Evolutionary conservation across 1,140 invertebrate species (phyloP).

Genomic region (Pogonomyrmex californicus): DNA sequence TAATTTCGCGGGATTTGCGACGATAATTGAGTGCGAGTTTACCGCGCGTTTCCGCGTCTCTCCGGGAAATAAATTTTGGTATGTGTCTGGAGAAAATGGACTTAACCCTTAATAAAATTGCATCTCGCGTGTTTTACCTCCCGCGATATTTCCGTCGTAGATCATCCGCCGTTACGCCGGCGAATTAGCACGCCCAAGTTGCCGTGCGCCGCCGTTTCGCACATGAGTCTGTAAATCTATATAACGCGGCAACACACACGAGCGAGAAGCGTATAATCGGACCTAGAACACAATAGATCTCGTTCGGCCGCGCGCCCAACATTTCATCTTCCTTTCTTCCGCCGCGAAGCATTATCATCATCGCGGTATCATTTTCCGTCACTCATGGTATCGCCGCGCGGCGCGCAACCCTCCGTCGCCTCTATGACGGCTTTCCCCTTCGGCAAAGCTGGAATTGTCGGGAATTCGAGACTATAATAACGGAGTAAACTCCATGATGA

Average conservation of each 20-base stretch:
- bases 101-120: slow-evolving; percentile 43
- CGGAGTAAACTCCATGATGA: slow-evolving; percentile 52
- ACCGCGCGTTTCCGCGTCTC: neutral
- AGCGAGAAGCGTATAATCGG: slow-evolving; percentile 56
- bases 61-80: slow-evolving; percentile 16
- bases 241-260: slow-evolving; percentile 19
- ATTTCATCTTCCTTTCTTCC: slow-evolving; percentile 74
- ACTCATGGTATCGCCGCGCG: slow-evolving; percentile 61
- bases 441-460: slow-evolving; percentile 17
- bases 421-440: slow-evolving; percentile 19
- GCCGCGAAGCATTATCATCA: slow-evolving; percentile 66
- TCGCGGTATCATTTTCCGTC: slow-evolving; percentile 68
- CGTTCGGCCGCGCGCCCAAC: slow-evolving; percentile 18
- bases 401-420: slow-evolving; percentile 18
- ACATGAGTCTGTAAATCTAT: slow-evolving; percentile 60
- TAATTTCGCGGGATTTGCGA: slow-evolving; percentile 42
- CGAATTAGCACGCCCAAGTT: slow-evolving; percentile 61
- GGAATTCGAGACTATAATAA: slow-evolving; percentile 58
- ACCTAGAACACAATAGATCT: slow-evolving; percentile 67
- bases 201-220: slow-evolving; percentile 13
- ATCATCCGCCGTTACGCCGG: slow-evolving; percentile 51
- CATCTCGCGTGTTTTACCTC: slow-evolving; percentile 26
- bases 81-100: slow-evolving; percentile 21
- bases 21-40: slow-evolving; percentile 25
- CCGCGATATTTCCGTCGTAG: slow-evolving; percentile 37